Evolutionary conservation across 2,888 invertebrate genomes (phyloP), one percentile per base, ranked within the genome.

Genomic region (Pseudococcus viburni): DNA sequence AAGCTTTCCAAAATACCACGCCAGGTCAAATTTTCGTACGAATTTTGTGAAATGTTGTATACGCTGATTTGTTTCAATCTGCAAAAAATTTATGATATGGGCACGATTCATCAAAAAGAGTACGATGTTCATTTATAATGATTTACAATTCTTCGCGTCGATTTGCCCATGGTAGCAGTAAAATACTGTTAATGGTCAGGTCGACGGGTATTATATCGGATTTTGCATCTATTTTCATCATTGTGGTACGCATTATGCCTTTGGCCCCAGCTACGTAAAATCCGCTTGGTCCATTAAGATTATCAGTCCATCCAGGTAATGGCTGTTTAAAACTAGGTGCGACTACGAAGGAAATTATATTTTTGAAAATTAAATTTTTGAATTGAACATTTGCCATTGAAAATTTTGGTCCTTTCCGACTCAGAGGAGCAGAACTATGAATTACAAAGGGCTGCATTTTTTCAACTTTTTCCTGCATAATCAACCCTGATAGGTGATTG

Each of bases 291-390:
- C 98, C 98, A 92, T 98, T 98, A 86, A 97, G 93, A 91, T 95
- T 98, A 92, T 98, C 98, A 90, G 98, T 97, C 98, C 98, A 98
- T 17, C 98, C 98, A 17, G 94, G 94, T 5, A 95, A 91, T 0
- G 97, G 97, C 91, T 97, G 96, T 90, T 93, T 93, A 90, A 93
- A 94, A 3, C 96, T 93, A 26, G 98, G 97, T 39, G 12, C 9
- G 1, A 83, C 83, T 83, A 33, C 3, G 26, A 33, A 33, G 3
- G 46, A 22, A 8, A 42, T 33, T 33, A 2, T 33, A 33, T 33
- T 33, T 33, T 33, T 33, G 26, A 33, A 33, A 33, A 33, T 33
- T 1, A 33, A 33, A 33, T 33, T 33, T 33, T 33, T n/a, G 1
- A 33, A 33, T 33, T 33, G 26, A 3, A 33, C 1, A 33, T 33